Evolutionary conservation across 2,113 vertebrate genomes (phyloP), one percentile per base, ranked within the genome.

Genomic region (Isichthys henryi): DNA sequence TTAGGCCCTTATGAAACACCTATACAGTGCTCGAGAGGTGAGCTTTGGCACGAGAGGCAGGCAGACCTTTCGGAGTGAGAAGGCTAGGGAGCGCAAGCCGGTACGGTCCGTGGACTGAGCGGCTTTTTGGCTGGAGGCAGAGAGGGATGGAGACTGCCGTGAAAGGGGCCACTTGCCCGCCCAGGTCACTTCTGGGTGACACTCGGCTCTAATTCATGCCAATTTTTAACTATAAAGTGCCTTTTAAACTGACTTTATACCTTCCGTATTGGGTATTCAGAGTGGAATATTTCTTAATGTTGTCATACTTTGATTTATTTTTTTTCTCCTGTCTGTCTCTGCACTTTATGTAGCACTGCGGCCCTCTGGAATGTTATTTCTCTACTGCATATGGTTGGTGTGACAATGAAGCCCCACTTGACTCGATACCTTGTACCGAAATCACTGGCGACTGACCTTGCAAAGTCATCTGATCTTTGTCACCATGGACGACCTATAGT

Each of bases 81-180:
- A 96, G 96, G 95, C 95, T 95, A 96, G 96, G 95, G 10, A 95
- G 3, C 95, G 94, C 93, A 95, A 96, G 94, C 95, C 95, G 96
- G 96, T 96, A 96, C 96, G 95, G 95, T 96, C 96, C 95, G 96
- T 96, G 94, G 95, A 96, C 94, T 96, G 96, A 96, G 94, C 95
- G 95, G 95, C 95, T 95, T 94, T 96, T 96, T 97, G 95, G 95
- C 95, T 96, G 96, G 96, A 96, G 95, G 96, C 3, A 17, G 17
- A 11, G 4, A 9, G 46, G 70, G 3, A 15, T 11, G 27, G 87
- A 31, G 35, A 19, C 7, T 49, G n/a, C 48, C 21, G 19, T 7
- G 31, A 9, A 50, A 23, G 45, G 19, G 62, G 43, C 6, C 43
- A 43, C 62, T n/a, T 46, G 21, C 39, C 23, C 19, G 15, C 13